Conservation (phyloP, 2,888 invertebrate genomes). For the Saturnia japonica region DNA sequence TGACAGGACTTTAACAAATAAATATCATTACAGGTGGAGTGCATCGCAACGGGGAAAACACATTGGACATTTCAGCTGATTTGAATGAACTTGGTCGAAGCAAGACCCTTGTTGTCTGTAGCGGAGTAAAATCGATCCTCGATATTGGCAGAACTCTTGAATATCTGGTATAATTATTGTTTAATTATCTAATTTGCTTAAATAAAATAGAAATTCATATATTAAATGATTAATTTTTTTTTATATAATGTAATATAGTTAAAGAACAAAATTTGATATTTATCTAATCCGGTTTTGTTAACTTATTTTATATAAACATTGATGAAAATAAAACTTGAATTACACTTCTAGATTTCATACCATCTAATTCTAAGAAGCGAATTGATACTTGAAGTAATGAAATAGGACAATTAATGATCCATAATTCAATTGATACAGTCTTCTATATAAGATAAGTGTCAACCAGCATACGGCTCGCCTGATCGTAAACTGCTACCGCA, state of each 20-base stretch:
- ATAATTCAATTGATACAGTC: no score
- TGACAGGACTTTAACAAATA: background rate
- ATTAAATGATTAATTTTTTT: background rate
- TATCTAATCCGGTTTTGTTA: background rate
- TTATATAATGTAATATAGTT: background rate
- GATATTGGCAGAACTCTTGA: constrained; percentile 97
- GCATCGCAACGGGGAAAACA: constrained; percentile 92
- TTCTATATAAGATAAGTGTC: no score
- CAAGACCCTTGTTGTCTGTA: constrained; percentile 94
- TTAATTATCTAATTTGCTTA: background rate
- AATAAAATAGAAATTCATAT: background rate
- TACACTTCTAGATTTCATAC: no score
- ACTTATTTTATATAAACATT: no score
- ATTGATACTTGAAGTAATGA: no score
- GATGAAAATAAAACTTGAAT: no score
- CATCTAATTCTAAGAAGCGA: no score
- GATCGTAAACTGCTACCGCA: no score
- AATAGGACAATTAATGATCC: no score
- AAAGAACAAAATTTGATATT: background rate
- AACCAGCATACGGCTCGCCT: no score
- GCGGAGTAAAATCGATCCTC: constrained; percentile 98
- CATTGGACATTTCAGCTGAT: constrained; percentile 97
- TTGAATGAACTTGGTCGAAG: constrained; percentile 94
- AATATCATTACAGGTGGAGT: constrained; percentile 89
- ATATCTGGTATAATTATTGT: constrained; percentile 85